Conservation (phyloP, 2,797 vertebrate species). For the Pseudomugil tenellus region DNA sequence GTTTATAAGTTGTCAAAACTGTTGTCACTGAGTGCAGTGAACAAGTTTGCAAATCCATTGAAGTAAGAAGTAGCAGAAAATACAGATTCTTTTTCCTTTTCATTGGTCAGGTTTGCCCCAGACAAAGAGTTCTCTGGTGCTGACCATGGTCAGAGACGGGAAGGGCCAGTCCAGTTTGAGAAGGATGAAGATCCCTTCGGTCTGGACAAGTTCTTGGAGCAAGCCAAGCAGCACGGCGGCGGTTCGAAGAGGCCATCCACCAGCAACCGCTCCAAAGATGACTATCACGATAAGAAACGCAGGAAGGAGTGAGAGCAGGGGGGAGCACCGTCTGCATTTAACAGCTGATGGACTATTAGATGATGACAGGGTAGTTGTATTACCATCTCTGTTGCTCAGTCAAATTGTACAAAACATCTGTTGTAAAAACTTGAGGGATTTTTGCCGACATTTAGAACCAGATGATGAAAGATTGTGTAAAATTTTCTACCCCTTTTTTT, state of each 20-base stretch:
- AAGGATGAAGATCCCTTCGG: constrained; percentile 99
- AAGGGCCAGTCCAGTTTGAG: constrained; percentile 96
- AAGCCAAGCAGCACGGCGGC: constrained; percentile 97
- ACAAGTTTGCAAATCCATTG: background rate
- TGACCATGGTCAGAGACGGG: constrained; percentile 89
- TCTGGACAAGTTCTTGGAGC: constrained; percentile 98
- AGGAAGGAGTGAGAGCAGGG: constrained; percentile 89
- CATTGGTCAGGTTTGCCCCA: constrained; percentile 84
- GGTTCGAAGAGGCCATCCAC: constrained; percentile 94
- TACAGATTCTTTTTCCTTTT: background rate
- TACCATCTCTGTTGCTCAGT: background rate
- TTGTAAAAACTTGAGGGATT: background rate
- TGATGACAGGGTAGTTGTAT: background rate
- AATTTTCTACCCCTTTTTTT: background rate
- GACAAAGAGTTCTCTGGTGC: constrained; percentile 94
- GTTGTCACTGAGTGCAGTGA: background rate
- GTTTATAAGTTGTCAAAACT: too few species aligned
- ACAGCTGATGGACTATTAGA: background rate
- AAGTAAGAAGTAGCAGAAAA: background rate
- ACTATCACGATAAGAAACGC: constrained; percentile 97
- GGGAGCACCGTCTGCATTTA: background rate
- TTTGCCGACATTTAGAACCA: constrained; percentile 17
- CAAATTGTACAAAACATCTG: constrained; percentile 13
- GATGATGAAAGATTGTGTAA: background rate
- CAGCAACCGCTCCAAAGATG: constrained; percentile 93